Evolutionary conservation across 2,888 invertebrate species (phyloP).

Genomic region (Torymus auratus): DNA sequence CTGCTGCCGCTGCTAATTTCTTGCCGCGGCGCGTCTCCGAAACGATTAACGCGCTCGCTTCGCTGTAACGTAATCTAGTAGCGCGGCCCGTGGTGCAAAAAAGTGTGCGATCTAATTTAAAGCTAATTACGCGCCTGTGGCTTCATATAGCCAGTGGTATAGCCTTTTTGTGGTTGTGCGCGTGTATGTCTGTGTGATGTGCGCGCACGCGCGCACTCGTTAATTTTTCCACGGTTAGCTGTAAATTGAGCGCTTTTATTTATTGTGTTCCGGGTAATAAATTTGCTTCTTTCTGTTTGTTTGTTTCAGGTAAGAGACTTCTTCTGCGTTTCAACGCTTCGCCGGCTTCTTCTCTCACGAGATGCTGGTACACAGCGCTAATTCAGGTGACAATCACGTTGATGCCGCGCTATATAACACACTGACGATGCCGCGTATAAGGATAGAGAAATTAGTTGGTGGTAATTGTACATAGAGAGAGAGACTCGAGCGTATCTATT

Average conservation of each 20-base stretch:
- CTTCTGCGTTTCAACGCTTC: no score
- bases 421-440: no score
- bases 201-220: background rate
- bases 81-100: conserved; percentile 20
- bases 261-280: conserved; percentile 39
- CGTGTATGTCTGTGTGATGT: no score
- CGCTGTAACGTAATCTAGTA: conserved; percentile 35
- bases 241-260: conserved; percentile 49
- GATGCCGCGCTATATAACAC: no score
- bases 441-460: no score
- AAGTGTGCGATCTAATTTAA: conserved; percentile 55
- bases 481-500: no score
- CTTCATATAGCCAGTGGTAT: background rate
- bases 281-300: conserved; percentile 46
- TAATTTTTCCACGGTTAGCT: conserved; percentile 43
- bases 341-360: conserved; percentile 12
- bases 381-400: conserved; percentile 33
- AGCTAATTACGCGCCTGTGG: conserved; percentile 54
- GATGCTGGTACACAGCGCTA: conserved; percentile 15
- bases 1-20: conserved; percentile 67
- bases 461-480: no score
- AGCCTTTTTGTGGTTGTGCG: background rate
- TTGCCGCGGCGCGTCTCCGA: conserved; percentile 65
- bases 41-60: conserved; percentile 66
- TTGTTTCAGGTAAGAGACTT: conserved; percentile 57